Evolutionary conservation across 2,888 invertebrate species (phyloP).

Genomic region (Ariolimax columbianus): DNA sequence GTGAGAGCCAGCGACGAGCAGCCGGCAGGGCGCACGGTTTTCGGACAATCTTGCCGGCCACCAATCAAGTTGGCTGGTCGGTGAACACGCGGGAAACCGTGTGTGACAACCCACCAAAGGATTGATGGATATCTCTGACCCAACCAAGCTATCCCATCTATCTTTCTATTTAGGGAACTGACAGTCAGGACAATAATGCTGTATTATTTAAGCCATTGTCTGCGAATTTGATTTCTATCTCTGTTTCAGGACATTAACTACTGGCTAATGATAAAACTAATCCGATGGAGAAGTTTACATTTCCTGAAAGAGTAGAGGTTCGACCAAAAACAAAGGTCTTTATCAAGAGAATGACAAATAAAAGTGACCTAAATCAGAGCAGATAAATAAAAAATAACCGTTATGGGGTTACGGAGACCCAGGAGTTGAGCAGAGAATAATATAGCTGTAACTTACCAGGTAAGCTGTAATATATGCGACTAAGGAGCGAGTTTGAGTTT

Average conservation of each 20-base stretch:
- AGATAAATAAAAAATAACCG: too few species aligned
- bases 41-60: constrained; percentile 20
- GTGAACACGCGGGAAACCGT: constrained; percentile 15
- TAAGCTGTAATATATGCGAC: too few species aligned
- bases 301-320: too few species aligned
- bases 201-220: constrained; percentile 8
- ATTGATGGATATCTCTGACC: constrained; percentile 19
- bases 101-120: constrained; percentile 14
- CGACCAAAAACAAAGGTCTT: too few species aligned
- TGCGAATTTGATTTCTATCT: constrained; percentile 1
- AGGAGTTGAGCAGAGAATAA: too few species aligned
- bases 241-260: neutral
- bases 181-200: neutral
- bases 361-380: too few species aligned
- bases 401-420: too few species aligned
- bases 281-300: too few species aligned
- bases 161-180: constrained; percentile 7
- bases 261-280: too few species aligned
- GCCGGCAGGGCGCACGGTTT: constrained; percentile 9
- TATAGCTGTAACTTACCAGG: too few species aligned
- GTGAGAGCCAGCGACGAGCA: constrained; percentile 21
- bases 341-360: too few species aligned
- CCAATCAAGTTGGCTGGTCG: constrained; percentile 19
- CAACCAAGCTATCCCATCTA: neutral
- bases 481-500: too few species aligned